Conservation (phyloP, 1,140 invertebrate species). For the Drosophila albomicans region DNA sequence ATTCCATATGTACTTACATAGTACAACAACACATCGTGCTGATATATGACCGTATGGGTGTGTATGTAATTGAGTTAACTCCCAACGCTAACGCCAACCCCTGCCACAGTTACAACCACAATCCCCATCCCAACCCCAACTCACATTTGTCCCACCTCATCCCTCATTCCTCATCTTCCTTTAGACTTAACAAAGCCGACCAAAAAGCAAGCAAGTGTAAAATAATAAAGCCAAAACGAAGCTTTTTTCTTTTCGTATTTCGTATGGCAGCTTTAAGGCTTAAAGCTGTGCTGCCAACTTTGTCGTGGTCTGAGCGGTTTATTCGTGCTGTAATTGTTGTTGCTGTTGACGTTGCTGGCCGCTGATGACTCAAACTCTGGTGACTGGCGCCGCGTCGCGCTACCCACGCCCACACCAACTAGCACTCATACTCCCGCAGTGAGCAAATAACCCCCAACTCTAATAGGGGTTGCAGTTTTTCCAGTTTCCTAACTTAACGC, state of each 20-base stretch:
- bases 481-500: slow-evolving; percentile 45
- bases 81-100: slow-evolving; percentile 1
- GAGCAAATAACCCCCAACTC: slow-evolving; percentile 73
- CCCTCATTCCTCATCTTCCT: slow-evolving; percentile 1
- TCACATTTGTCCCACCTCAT: neutral
- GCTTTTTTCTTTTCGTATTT: slow-evolving; percentile 38
- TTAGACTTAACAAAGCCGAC: slow-evolving; percentile 17
- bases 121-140: neutral
- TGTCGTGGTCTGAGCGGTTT: slow-evolving; percentile 25
- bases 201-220: slow-evolving; percentile 37
- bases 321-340: slow-evolving; percentile 32
- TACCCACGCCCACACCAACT: slow-evolving; percentile 36
- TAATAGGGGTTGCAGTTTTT: slow-evolving; percentile 77
- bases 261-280: slow-evolving; percentile 64
- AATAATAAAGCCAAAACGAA: slow-evolving; percentile 55
- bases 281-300: slow-evolving; percentile 57
- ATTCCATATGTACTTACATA: slow-evolving; percentile 9
- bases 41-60: slow-evolving; percentile 31
- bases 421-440: slow-evolving; percentile 23
- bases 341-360: slow-evolving; percentile 36
- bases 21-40: slow-evolving; percentile 12
- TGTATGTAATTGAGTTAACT: slow-evolving; percentile 47
- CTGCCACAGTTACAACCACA: neutral
- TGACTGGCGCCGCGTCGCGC: slow-evolving; percentile 60
- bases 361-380: slow-evolving; percentile 79